A percentile compares a stretch with the other conserved stretches of the same genome.
These are phyloP conservation scores for Hoplodrina ambigua DNA, from an alignment of 2,888 invertebrate species.

Conservation along the genomic window DNA sequence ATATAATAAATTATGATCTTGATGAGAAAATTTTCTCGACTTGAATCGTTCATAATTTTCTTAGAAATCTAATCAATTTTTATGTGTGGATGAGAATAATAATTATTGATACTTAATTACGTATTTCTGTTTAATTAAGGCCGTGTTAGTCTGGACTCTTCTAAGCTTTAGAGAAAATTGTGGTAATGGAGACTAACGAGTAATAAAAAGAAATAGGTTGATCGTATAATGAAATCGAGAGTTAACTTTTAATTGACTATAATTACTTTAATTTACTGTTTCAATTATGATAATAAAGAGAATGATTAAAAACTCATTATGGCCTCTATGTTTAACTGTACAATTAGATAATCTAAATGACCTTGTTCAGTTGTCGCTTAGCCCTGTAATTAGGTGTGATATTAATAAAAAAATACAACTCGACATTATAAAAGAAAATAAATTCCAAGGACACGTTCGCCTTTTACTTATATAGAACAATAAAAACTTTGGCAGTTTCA, in stretches of 20 bases:
- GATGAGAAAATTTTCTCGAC: slow-evolving; percentile 28
- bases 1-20: slow-evolving; percentile 44
- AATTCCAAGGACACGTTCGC: slow-evolving; percentile 52
- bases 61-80: slow-evolving; percentile 6
- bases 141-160: not conserved
- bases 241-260: slow-evolving; percentile 18
- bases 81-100: not conserved
- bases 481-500: slow-evolving; percentile 62
- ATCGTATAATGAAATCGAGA: not conserved
- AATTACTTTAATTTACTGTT: slow-evolving; percentile 15
- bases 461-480: slow-evolving; percentile 54
- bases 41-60: slow-evolving; percentile 14
- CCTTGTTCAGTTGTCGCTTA: slow-evolving; percentile 30
- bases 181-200: not conserved
- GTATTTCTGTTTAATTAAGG: not conserved
- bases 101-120: slow-evolving; percentile 4
- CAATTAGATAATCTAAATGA: slow-evolving; percentile 40
- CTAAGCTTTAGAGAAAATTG: slow-evolving; percentile 1
- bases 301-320: slow-evolving; percentile 9
- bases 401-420: slow-evolving; percentile 37
- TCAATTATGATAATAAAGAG: slow-evolving; percentile 15
- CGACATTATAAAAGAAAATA: slow-evolving; percentile 41
- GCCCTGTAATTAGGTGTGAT: slow-evolving; percentile 45
- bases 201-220: not conserved
- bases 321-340: not conserved